Evolutionary conservation across 2,888 invertebrate genomes (phyloP), one percentile per base, ranked within the genome.

Genomic region (Phytoseiulus persimilis): DNA sequence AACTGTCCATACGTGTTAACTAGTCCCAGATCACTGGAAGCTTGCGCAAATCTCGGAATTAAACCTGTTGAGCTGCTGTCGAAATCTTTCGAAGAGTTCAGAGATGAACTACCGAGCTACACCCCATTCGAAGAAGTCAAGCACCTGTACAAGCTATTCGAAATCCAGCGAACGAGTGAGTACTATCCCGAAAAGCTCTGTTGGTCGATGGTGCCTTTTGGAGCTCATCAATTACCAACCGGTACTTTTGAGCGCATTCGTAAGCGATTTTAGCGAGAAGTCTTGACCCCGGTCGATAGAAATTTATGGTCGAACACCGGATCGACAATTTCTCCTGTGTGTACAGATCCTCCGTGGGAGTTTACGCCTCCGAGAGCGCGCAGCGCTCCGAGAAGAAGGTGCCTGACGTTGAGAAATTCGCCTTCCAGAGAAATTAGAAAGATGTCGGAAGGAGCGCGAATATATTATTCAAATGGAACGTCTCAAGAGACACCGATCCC

Each of bases 1-100:
- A 92, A 92, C 90, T 93, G 93, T 91, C 93, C 93, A 90, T 94
- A 94, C 92, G 93, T 94, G 32, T 92, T 94, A 90, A 94, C 94
- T 33, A 94, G 94, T 92, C 94, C 94, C 28, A 92, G 94, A 89
- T 94, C 94, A 9, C 92, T 94, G 31, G 93, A 93, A 91, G 94
- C 94, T 46, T 94, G 94, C 91, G 92, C 93, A 32, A 92, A 93
- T 91, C 92, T 94, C 18, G 93, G 93, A 89, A 92, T 94, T 14
- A 93, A 94, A 93, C 93, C 93, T n/a, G 92, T 92, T 83, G 93
- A 93, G 90, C 91, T 93, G 32, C 91, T 92, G 39, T 92, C 92
- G 90, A 92, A 92, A 91, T 92, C 92, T 90, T 91, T 92, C 87
- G 92, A 92, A 83, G 92, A 93, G 90, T 92, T 92, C 91, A 92